phyloP scores from a whole-genome alignment of 2,113 vertebrate species.

The Lampris megalopsis region DNA sequence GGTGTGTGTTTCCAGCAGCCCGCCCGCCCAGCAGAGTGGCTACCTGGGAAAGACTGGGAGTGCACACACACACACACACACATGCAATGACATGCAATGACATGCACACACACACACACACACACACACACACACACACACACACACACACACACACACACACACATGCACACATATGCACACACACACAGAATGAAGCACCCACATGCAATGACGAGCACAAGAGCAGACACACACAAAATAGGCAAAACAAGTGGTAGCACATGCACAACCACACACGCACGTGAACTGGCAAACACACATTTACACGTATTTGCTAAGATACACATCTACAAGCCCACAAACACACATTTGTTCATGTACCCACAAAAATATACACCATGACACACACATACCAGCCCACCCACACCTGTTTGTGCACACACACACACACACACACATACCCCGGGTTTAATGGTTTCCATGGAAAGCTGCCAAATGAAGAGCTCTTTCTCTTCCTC shows the following conservation, averaged over 20 bases:
- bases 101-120: neutral
- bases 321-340: constrained; percentile 8
- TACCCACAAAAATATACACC: neutral
- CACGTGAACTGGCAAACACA: neutral
- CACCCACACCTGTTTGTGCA: neutral
- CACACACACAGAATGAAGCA: neutral
- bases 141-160: neutral
- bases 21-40: constrained; percentile 46
- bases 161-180: constrained; percentile 20
- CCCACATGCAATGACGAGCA: neutral
- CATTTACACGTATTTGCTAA: neutral
- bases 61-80: constrained; percentile 19
- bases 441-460: constrained; percentile 67
- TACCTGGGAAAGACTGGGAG: constrained; percentile 51
- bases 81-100: neutral
- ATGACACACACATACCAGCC: constrained; percentile 1
- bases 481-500: constrained; percentile 21
- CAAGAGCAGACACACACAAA: neutral
- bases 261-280: neutral
- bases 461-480: constrained; percentile 70
- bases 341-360: too few species aligned
- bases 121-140: constrained; percentile 14
- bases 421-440: neutral
- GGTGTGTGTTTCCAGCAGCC: constrained; percentile 14
- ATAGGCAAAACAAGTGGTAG: neutral